Evolutionary conservation across 2,888 invertebrate genomes (phyloP).

Genomic region (Calameuta pallipes): DNA sequence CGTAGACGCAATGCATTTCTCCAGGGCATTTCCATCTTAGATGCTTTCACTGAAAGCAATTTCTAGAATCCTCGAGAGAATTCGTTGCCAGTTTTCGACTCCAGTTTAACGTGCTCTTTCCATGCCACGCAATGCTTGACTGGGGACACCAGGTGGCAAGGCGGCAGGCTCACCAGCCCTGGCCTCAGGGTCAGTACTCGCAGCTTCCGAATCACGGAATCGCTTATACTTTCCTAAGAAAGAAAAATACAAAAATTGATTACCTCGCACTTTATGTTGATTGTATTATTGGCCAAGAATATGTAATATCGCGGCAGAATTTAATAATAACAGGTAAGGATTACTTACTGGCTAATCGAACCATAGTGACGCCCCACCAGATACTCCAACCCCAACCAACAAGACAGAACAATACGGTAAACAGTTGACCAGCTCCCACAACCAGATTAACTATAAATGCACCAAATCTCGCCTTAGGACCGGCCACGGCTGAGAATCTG

Average conservation of each 20-base stretch:
- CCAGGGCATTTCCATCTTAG: slow-evolving; percentile 3
- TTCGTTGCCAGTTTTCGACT: slow-evolving; percentile 1
- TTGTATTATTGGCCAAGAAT: background rate
- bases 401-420: slow-evolving; percentile 93
- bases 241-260: slow-evolving; percentile 10
- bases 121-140: slow-evolving; percentile 49
- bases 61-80: background rate
- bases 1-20: background rate
- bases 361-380: slow-evolving; percentile 96
- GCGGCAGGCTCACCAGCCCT: slow-evolving; percentile 45
- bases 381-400: slow-evolving; percentile 99
- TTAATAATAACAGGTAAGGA: background rate
- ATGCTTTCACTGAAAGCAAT: slow-evolving; percentile 57
- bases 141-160: slow-evolving; percentile 56
- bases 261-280: background rate
- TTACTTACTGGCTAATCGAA: slow-evolving; percentile 87
- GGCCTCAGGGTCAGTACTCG: slow-evolving; percentile 55
- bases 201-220: slow-evolving; percentile 59
- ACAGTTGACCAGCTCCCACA: slow-evolving; percentile 89
- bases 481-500: slow-evolving; percentile 84
- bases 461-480: slow-evolving; percentile 80
- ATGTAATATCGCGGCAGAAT: background rate
- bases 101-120: slow-evolving; percentile 52
- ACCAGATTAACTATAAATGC: slow-evolving; percentile 87
- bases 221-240: slow-evolving; percentile 60